Evolutionary conservation across 92 coral and sea anemone genomes (phyloP).

Genomic region (Plumapathes pennacea): DNA sequence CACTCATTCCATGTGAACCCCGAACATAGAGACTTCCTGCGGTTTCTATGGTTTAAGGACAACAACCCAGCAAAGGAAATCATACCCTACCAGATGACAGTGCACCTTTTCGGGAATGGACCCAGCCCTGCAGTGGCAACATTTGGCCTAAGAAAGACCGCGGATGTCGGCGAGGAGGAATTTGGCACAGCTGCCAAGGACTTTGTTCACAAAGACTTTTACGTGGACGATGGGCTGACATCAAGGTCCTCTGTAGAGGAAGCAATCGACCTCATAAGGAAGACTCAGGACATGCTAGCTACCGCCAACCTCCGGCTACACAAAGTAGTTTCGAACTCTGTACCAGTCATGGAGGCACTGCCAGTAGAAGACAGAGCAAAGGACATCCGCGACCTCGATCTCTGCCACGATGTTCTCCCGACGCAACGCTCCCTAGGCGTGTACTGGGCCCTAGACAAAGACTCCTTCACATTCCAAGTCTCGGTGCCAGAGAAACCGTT

Average conservation of each 20-base stretch:
- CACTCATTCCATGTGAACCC: slow-evolving; percentile 5
- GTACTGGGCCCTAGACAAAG: slow-evolving; percentile 27
- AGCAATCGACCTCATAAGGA: slow-evolving; percentile 16
- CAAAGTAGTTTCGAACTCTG: slow-evolving; percentile 23
- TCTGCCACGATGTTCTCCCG: slow-evolving; percentile 30
- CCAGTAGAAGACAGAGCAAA: slow-evolving; percentile 25
- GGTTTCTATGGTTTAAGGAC: slow-evolving; percentile 3
- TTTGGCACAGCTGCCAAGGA: too few relatives aligned
- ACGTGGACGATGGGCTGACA: too few relatives aligned
- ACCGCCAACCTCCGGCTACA: slow-evolving; percentile 30
- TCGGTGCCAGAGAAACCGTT: slow-evolving; percentile 31
- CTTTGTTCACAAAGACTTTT: too few relatives aligned
- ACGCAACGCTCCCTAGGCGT: slow-evolving; percentile 42
- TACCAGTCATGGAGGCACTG: slow-evolving; percentile 14
- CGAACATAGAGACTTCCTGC: not conserved
- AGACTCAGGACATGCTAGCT: slow-evolving; percentile 17
- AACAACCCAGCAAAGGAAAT: not conserved
- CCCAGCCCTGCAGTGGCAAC: slow-evolving; percentile 15
- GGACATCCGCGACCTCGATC: slow-evolving; percentile 29
- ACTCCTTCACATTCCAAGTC: slow-evolving; percentile 29
- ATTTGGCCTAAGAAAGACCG: too few relatives aligned
- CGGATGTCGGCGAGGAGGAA: too few relatives aligned
- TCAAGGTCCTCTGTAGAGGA: slow-evolving; percentile 16
- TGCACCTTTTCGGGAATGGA: slow-evolving; percentile 22
- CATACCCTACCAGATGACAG: slow-evolving; percentile 16